Percentiles rank a stretch among this genome's conserved stretches.
These are phyloP conservation scores for Coecobrya sp. DNA, from an alignment of 2,888 invertebrate genomes.

Conservation along the genomic window DNA sequence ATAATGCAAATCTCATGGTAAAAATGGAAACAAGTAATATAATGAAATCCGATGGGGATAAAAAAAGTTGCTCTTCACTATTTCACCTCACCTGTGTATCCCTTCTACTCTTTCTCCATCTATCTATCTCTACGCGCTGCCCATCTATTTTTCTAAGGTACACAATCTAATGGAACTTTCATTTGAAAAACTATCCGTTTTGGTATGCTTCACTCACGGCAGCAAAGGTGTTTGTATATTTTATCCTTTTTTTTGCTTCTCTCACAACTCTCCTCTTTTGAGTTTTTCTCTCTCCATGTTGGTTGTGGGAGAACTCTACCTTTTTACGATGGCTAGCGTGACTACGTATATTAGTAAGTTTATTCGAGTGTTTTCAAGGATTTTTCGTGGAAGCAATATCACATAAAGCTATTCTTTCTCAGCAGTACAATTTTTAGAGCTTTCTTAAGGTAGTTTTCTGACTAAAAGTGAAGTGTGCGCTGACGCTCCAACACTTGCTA, in stretches of 20 bases:
- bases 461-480: conserved; percentile 27
- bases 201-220: conserved; percentile 11
- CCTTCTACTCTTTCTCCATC: conserved; percentile 14
- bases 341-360: conserved; percentile 64
- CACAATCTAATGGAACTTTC: conserved; percentile 64
- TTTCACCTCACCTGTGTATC: conserved; percentile 54
- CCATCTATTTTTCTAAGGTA: conserved; percentile 55
- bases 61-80: conserved; percentile 50
- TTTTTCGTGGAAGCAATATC: conserved; percentile 37
- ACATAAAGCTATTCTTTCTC: conserved; percentile 31
- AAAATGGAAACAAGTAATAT: conserved; percentile 59
- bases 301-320: conserved; percentile 4
- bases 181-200: conserved; percentile 55
- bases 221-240: conserved; percentile 45
- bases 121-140: neutral
- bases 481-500: neutral
- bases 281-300: neutral
- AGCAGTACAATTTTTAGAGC: conserved; percentile 23
- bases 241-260: conserved; percentile 12
- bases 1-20: conserved; percentile 43
- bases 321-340: conserved; percentile 56
- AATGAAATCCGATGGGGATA: conserved; percentile 60
- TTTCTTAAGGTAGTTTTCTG: conserved; percentile 36
- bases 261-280: neutral
- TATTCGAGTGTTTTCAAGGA: conserved; percentile 68